phyloP scores from a whole-genome alignment of 2,888 invertebrate genomes.

The Meandrusa payeni region DNA sequence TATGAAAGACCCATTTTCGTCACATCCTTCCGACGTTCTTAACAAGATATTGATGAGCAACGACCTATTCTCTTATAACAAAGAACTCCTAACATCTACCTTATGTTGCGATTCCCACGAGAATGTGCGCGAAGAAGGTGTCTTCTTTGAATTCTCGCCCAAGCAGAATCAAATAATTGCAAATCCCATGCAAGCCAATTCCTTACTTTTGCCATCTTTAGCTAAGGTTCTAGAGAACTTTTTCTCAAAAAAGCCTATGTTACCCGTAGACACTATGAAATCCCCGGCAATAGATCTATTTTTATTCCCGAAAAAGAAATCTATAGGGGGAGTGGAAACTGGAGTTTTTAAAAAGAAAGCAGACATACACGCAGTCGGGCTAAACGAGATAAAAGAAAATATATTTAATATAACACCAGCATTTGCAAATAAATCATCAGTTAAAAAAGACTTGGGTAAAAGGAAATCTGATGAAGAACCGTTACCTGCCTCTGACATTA shows the following conservation, averaged over 20 bases:
- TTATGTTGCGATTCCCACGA: constrained; percentile 65
- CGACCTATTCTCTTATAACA: constrained; percentile 49
- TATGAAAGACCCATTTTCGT: constrained; percentile 38
- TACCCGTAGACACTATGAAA: constrained; percentile 34
- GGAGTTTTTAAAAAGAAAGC: constrained; percentile 33
- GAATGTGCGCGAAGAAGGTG: constrained; percentile 50
- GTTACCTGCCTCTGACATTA: constrained; percentile 29
- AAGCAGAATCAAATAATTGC: constrained; percentile 33
- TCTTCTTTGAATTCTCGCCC: constrained; percentile 51
- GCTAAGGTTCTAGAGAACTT: constrained; percentile 38
- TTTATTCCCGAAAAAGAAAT: constrained; percentile 58
- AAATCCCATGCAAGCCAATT: constrained; percentile 24
- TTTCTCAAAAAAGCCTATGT: constrained; percentile 35
- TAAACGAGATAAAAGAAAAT: constrained; percentile 46
- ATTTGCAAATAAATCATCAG: constrained; percentile 34
- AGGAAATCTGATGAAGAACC: constrained; percentile 33
- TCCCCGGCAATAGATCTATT: constrained; percentile 59
- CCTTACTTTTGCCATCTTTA: constrained; percentile 40
- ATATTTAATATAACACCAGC: constrained; percentile 32
- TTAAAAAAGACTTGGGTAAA: constrained; percentile 51
- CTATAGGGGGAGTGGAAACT: constrained; percentile 27
- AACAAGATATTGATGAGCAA: constrained; percentile 54
- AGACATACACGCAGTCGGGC: constrained; percentile 52
- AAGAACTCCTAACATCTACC: constrained; percentile 45
- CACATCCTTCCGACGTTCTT: constrained; percentile 48